A percentile compares a stretch with the other conserved stretches of the same genome.
Evolutionary conservation across 2,888 invertebrate genomes (phyloP).

Genomic region (Lithophane leautieri): DNA sequence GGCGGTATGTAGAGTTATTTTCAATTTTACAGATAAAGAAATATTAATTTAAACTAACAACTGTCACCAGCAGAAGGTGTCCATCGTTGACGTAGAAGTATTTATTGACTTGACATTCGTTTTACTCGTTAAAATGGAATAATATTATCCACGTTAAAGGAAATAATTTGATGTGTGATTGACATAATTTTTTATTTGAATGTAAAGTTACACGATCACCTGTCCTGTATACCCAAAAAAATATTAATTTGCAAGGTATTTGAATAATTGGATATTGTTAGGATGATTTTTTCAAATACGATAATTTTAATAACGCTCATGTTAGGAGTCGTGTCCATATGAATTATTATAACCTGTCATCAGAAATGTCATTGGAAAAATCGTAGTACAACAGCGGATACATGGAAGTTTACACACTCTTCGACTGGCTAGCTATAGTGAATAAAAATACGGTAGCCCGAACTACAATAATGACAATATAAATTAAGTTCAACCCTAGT

Average conservation of each 20-base stretch:
- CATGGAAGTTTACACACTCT: slow-evolving; percentile 5
- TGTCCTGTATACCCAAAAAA: slow-evolving; percentile 61
- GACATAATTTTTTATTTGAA: slow-evolving; percentile 72
- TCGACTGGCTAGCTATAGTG: neutral
- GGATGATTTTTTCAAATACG: slow-evolving; percentile 41
- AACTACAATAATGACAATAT: slow-evolving; percentile 35
- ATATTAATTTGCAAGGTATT: slow-evolving; percentile 56
- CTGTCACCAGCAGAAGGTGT: slow-evolving; percentile 63
- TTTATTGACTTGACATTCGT: slow-evolving; percentile 65
- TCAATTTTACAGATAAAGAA: slow-evolving; percentile 53
- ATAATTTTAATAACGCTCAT: slow-evolving; percentile 45
- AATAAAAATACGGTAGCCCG: slow-evolving; percentile 11
- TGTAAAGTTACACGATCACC: slow-evolving; percentile 62
- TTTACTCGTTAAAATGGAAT: slow-evolving; percentile 74
- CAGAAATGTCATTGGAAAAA: slow-evolving; percentile 44
- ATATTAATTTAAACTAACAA: slow-evolving; percentile 58
- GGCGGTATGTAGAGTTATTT: slow-evolving; percentile 53
- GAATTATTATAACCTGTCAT: slow-evolving; percentile 48
- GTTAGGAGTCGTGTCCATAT: slow-evolving; percentile 32
- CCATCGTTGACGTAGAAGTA: slow-evolving; percentile 56
- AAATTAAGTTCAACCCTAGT: slow-evolving; percentile 28
- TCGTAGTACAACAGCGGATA: neutral
- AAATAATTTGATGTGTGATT: slow-evolving; percentile 76
- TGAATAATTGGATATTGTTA: slow-evolving; percentile 62
- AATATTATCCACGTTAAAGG: slow-evolving; percentile 68